Evolutionary conservation across 2,888 invertebrate genomes (phyloP), one percentile per base, ranked within the genome.

Genomic region (Agriotes lineatus): DNA sequence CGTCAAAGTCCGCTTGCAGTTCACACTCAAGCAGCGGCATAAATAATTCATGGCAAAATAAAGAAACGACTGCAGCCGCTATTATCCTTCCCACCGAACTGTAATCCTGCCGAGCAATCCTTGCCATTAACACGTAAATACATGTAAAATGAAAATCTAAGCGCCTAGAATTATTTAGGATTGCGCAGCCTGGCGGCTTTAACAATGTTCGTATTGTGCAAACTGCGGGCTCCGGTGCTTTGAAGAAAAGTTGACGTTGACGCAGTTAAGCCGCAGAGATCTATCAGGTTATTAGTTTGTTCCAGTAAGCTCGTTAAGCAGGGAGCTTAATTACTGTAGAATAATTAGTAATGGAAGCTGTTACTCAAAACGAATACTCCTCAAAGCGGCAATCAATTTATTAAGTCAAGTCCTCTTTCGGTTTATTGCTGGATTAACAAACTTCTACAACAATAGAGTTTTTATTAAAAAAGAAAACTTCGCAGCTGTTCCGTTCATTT

Each of bases 261-360:
- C 33, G 33, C 33, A 52, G 33, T 33, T 35, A 33, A 52, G 52
- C 52, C 33, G 16, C 52, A 30, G 18, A 52, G 52, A 18, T 52
- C 33, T 52, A 33, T 35, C 52, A 33, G 52, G 52, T 52, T 52
- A 52, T 52, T 52, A 52, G 52, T 48, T 59, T 33, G 45, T 59
- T 45, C 30, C 30, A 18, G 59, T 45, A 59, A 58, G 45, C 59
- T 59, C 45, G 45, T 59, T 59, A 59, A 45, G 30, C 14, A 19
- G 59, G 30, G 39, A 30, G 42, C 22, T 42, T 44, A 58, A 58
- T 58, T 59, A 59, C 59, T 42, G 25, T 33, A 33, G 44, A 33
- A 59, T 44, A 59, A 45, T 59, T 44, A 44, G 59, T 19, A 48
- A 59, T 33, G 4, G 59, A 59, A 59, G 44, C 45, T 52, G 33